These are phyloP conservation scores for Mycteria americana DNA, from an alignment of 2,797 vertebrate species.

Conservation along the genomic window DNA sequence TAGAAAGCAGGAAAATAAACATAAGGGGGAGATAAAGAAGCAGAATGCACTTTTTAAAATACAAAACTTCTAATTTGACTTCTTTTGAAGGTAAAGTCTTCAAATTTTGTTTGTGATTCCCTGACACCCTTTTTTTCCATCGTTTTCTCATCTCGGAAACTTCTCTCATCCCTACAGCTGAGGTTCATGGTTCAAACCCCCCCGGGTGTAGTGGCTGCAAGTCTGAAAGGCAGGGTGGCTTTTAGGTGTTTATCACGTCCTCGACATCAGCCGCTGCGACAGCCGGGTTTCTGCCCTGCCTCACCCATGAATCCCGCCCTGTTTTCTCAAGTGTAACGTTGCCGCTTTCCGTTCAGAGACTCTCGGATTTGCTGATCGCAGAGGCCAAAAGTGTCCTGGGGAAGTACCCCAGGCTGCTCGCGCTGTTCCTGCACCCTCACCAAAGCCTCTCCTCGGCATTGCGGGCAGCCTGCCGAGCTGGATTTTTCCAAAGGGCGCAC, in stretches of 20 bases:
- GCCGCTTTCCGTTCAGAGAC: neutral
- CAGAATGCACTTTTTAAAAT: neutral
- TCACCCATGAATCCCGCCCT: accelerated
- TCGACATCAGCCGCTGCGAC: neutral
- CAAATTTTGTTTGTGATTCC: neutral
- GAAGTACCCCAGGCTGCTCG: neutral
- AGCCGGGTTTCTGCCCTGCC: neutral
- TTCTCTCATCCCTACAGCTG: neutral
- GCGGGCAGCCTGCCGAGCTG: neutral
- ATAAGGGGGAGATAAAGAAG: neutral
- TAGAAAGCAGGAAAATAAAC: neutral
- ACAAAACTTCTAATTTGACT: neutral
- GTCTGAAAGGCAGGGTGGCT: neutral
- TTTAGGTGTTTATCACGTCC: accelerated
- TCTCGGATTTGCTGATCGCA: neutral
- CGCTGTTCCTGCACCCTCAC: neutral
- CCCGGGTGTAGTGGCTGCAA: accelerated
- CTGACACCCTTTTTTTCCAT: neutral
- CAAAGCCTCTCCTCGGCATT: neutral
- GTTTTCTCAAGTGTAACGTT: too few relatives aligned
- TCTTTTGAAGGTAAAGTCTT: neutral
- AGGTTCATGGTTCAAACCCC: accelerated
- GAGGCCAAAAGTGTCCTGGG: neutral
- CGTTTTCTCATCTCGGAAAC: neutral
- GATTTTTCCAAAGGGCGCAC: neutral